These are phyloP conservation scores for Morelia viridis DNA, from an alignment of 2,797 vertebrate species.

Conservation along the genomic window DNA sequence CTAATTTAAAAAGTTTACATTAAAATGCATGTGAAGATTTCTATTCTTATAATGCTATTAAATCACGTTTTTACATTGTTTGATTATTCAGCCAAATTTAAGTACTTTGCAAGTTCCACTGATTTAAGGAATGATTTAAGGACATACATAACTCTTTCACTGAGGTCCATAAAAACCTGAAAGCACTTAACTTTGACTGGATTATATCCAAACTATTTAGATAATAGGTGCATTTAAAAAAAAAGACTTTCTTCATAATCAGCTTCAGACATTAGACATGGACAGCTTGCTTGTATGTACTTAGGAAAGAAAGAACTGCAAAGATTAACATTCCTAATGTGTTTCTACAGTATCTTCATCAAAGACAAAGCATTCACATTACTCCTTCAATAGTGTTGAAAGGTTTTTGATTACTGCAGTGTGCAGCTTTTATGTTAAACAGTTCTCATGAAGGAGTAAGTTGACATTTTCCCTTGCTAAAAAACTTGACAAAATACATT, in stretches of 20 bases:
- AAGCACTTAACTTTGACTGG: background rate
- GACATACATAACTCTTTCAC: background rate
- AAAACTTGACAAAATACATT: background rate
- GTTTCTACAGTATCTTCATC: background rate
- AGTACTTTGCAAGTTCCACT: background rate
- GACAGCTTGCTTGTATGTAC: background rate
- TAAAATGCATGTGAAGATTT: background rate
- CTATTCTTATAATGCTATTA: background rate
- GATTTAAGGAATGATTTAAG: background rate
- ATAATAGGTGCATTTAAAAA: background rate
- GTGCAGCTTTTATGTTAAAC: background rate
- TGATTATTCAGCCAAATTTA: background rate
- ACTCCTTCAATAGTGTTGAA: background rate
- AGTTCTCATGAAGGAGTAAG: background rate
- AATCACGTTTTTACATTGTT: background rate
- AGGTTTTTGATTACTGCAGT: background rate
- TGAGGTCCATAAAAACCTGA: background rate
- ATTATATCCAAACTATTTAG: background rate
- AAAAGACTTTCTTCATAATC: background rate
- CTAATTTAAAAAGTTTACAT: background rate
- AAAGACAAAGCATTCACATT: background rate
- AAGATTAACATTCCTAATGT: background rate
- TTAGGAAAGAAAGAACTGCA: background rate
- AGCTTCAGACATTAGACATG: background rate
- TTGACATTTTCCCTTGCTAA: background rate